These are phyloP conservation scores for Branchipolynoe longqiensis DNA, from an alignment of 2,888 invertebrate species.

Conservation along the genomic window DNA sequence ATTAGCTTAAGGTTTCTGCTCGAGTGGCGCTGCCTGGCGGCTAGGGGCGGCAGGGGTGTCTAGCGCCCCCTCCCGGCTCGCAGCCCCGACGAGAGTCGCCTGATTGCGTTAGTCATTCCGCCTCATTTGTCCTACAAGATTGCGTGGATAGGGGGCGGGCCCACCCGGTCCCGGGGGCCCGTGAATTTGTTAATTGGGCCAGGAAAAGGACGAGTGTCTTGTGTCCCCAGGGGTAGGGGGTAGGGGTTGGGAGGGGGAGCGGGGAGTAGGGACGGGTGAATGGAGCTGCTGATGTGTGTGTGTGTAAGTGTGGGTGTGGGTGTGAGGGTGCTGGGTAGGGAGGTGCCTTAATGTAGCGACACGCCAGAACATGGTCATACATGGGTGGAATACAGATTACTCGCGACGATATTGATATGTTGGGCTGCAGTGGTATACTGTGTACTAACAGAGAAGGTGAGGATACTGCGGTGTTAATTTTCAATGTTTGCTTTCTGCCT, in stretches of 20 bases:
- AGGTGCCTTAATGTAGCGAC: too few relatives aligned
- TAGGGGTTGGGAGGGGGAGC: background rate
- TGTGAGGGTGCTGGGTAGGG: too few relatives aligned
- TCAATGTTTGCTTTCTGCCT: too few relatives aligned
- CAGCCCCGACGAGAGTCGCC: background rate
- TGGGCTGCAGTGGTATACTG: too few relatives aligned
- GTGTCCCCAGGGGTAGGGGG: background rate
- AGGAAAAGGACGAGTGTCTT: conserved; percentile 46
- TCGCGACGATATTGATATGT: too few relatives aligned
- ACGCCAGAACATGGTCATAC: too few relatives aligned
- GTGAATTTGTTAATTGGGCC: conserved; percentile 56
- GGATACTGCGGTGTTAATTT: too few relatives aligned
- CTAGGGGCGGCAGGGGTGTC: conserved; percentile 13
- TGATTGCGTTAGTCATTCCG: conserved; percentile 49
- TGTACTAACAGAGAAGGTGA: too few relatives aligned
- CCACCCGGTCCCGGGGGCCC: conserved; percentile 19
- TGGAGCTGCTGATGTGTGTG: background rate
- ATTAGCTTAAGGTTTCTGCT: conserved; percentile 34
- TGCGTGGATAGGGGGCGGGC: conserved; percentile 39
- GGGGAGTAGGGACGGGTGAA: background rate
- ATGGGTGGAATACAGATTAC: too few relatives aligned
- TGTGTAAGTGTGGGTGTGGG: background rate
- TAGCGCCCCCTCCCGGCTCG: conserved; percentile 4
- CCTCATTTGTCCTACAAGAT: conserved; percentile 48
- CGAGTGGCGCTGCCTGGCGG: background rate